Percentiles rank a stretch among this genome's conserved stretches.
Evolutionary conservation across 2,797 vertebrate species (phyloP).

Genomic region (Clarias laeviceps): DNA sequence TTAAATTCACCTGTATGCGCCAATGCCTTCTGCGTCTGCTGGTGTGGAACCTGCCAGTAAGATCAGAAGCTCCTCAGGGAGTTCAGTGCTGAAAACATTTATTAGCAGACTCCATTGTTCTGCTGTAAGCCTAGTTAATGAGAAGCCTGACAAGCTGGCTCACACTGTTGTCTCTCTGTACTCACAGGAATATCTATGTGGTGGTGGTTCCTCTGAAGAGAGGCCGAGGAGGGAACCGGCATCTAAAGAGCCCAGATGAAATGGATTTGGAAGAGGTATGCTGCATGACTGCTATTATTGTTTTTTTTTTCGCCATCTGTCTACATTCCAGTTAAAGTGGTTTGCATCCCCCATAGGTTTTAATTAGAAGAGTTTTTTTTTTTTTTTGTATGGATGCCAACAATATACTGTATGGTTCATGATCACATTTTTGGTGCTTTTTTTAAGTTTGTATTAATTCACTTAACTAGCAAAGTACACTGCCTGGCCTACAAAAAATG

Average conservation of each 20-base stretch:
- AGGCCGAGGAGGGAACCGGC: constrained; percentile 83
- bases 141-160: constrained; percentile 22
- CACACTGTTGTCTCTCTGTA: constrained; percentile 52
- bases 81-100: constrained; percentile 41
- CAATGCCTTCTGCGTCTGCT: background rate
- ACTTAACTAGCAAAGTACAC: background rate
- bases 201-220: constrained; percentile 91
- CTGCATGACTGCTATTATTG: constrained; percentile 16
- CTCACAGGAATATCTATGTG: constrained; percentile 88
- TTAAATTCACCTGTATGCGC: constrained; percentile 34
- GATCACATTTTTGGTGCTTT: background rate
- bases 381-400: background rate
- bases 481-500: no score
- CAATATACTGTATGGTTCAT: background rate
- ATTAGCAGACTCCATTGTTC: constrained; percentile 27
- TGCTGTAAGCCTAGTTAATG: constrained; percentile 39
- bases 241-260: constrained; percentile 90
- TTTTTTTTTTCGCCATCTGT: background rate
- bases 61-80: constrained; percentile 31
- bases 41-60: constrained; percentile 31
- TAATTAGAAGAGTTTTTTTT: background rate
- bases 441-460: background rate
- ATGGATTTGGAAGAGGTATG: constrained; percentile 98
- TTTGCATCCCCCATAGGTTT: background rate
- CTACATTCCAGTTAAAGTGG: background rate